Percentiles rank a stretch among this genome's conserved stretches.
Conservation (phyloP, 2,888 invertebrate species). For the Rotaria sp. region DNA sequence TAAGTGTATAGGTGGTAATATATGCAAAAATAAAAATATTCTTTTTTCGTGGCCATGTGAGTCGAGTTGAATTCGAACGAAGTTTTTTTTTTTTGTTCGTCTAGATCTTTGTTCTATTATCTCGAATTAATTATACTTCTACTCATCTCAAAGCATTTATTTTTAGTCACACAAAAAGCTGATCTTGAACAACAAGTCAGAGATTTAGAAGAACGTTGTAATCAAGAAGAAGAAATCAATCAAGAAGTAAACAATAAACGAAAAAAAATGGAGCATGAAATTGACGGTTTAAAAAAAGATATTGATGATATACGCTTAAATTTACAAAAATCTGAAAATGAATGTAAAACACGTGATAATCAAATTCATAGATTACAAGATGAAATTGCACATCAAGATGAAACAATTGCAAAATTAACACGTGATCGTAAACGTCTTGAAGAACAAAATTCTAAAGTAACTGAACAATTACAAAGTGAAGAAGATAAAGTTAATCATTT, state of each 20-base stretch:
- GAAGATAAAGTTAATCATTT: constrained; percentile 70
- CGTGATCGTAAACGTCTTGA: constrained; percentile 43
- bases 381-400: constrained; percentile 77
- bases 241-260: constrained; percentile 85
- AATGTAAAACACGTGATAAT: constrained; percentile 42
- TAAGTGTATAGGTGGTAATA: too few relatives aligned
- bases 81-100: too few relatives aligned
- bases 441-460: constrained; percentile 41
- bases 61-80: too few relatives aligned
- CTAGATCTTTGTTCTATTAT: too few relatives aligned
- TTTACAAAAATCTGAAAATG: constrained; percentile 56
- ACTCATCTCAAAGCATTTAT: constrained; percentile 50
- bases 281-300: constrained; percentile 88
- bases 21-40: too few relatives aligned
- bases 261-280: constrained; percentile 93
- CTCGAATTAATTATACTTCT: too few relatives aligned
- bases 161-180: constrained; percentile 86
- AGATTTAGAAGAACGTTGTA: constrained; percentile 92
- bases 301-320: constrained; percentile 88
- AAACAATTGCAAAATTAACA: constrained; percentile 42
- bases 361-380: constrained; percentile 42
- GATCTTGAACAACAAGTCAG: constrained; percentile 86
- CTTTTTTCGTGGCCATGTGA: too few relatives aligned
- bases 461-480: constrained; percentile 42
- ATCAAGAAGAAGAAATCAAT: constrained; percentile 91